phyloP scores from a whole-genome alignment of 2,113 vertebrate genomes.

The Damaliscus lunatus region DNA sequence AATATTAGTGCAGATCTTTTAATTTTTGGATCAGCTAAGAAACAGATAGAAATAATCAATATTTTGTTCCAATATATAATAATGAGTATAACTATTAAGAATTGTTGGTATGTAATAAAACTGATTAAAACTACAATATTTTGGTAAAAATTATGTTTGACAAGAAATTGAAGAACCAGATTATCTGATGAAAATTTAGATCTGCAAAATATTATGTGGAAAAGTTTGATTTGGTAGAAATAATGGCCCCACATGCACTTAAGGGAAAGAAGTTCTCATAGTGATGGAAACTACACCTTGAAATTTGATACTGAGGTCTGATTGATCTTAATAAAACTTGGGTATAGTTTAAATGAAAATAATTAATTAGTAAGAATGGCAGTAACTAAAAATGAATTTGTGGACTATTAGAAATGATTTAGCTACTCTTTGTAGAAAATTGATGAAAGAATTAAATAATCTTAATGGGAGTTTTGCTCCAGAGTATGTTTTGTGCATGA shows the following conservation, averaged over 20 bases:
- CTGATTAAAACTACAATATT: neutral
- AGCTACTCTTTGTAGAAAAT: neutral
- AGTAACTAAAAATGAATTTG: constrained; percentile 6
- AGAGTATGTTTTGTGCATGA: neutral
- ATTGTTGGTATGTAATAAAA: neutral
- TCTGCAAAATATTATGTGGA: neutral
- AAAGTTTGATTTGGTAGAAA: neutral
- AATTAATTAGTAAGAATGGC: neutral
- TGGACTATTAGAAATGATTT: neutral
- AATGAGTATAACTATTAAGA: neutral
- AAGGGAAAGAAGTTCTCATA: neutral
- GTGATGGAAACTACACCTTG: neutral
- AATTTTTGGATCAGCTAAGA: neutral
- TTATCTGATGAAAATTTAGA: neutral
- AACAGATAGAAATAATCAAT: neutral
- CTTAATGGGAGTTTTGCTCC: neutral
- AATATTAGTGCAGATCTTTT: neutral
- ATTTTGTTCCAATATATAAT: constrained; percentile 9
- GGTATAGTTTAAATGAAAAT: neutral
- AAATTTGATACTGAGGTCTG: neutral
- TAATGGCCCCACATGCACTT: neutral
- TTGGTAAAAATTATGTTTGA: neutral
- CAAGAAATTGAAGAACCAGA: neutral
- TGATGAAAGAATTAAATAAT: neutral
- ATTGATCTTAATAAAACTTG: neutral